Evolutionary conservation across 2,888 invertebrate species (phyloP).

Genomic region (Sphaerophoria rueppellii): DNA sequence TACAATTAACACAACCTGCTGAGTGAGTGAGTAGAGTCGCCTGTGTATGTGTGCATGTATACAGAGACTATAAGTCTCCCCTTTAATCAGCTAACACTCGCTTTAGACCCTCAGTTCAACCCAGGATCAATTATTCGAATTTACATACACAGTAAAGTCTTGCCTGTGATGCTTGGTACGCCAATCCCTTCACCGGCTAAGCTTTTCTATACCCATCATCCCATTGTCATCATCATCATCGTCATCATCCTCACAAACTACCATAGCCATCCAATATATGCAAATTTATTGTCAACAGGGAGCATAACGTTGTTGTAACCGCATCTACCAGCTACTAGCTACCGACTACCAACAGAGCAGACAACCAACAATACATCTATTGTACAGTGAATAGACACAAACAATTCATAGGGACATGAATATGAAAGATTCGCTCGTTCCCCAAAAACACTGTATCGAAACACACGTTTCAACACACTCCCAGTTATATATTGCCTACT

Average conservation of each 20-base stretch:
- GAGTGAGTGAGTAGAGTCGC: slow-evolving; percentile 5
- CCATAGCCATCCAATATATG: slow-evolving; percentile 68
- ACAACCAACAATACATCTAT: slow-evolving; percentile 33
- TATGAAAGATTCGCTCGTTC: slow-evolving; percentile 55
- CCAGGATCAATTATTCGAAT: slow-evolving; percentile 71
- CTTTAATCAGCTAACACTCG: slow-evolving; percentile 29
- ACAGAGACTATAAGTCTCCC: slow-evolving; percentile 46
- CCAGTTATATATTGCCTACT: slow-evolving; percentile 58
- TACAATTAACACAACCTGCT: slow-evolving; percentile 67
- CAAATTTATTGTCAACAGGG: slow-evolving; percentile 73
- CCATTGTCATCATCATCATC: background rate
- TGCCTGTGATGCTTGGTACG: slow-evolving; percentile 28
- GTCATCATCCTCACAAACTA: slow-evolving; percentile 53
- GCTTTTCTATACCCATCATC: too few species aligned
- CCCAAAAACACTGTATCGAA: slow-evolving; percentile 6
- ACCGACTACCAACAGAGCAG: slow-evolving; percentile 27
- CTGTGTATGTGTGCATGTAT: slow-evolving; percentile 26
- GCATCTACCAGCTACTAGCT: slow-evolving; percentile 32
- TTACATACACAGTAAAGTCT: slow-evolving; percentile 69
- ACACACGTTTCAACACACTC: slow-evolving; percentile 30
- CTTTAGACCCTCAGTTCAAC: slow-evolving; percentile 36
- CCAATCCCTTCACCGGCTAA: background rate
- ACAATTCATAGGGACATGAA: slow-evolving; percentile 53
- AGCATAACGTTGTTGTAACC: slow-evolving; percentile 67
- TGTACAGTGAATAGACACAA: slow-evolving; percentile 37